Conservation (phyloP, 2,113 vertebrate genomes). For the Thamnaconus septentrionalis region DNA sequence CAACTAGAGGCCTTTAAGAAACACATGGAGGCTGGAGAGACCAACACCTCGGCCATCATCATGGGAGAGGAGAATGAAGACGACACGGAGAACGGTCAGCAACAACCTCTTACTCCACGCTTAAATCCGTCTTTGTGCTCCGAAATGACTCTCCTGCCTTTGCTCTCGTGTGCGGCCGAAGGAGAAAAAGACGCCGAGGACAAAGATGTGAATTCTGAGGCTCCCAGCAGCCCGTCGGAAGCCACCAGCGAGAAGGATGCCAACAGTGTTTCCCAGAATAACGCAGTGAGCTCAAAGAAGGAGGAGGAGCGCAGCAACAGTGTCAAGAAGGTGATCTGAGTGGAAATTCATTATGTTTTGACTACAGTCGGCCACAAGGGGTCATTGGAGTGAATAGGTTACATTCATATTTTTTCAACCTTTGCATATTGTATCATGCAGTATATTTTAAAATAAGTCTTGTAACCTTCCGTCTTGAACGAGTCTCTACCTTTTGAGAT, state of each 20-base stretch:
- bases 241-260: conserved; percentile 79
- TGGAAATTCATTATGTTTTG: not conserved
- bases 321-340: conserved; percentile 83
- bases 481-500: not conserved
- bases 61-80: conserved; percentile 96
- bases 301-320: conserved; percentile 84
- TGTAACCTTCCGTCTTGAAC: not conserved
- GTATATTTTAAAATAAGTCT: not conserved
- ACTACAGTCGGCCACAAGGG: too few relatives aligned
- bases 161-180: conserved; percentile 17
- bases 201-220: conserved; percentile 90
- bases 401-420: too few relatives aligned
- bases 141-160: not conserved
- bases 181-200: conserved; percentile 90
- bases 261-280: conserved; percentile 54
- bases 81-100: conserved; percentile 88
- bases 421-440: too few relatives aligned
- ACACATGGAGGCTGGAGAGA: conserved; percentile 97
- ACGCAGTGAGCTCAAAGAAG: conserved; percentile 42
- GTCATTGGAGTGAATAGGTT: too few relatives aligned
- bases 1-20: conserved; percentile 96
- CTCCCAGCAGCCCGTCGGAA: conserved; percentile 85
- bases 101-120: too few relatives aligned
- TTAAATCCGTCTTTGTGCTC: not conserved
- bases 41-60: conserved; percentile 87